Conservation (phyloP, 1,140 invertebrate genomes). For the Steinernema khuongi region DNA sequence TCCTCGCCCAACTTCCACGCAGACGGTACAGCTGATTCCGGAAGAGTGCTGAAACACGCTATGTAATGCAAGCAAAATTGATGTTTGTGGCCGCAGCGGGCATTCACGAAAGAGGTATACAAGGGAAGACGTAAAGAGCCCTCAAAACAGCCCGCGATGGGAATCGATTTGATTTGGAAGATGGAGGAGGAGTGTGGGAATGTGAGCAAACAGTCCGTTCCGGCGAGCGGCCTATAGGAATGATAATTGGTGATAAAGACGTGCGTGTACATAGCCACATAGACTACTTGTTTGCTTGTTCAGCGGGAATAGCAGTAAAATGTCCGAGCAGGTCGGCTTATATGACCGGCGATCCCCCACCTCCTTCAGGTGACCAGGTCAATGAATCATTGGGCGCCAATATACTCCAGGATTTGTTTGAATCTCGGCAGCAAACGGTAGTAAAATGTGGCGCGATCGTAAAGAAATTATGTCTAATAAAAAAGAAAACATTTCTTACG, state of each 20-base stretch:
- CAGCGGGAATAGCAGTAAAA: not conserved
- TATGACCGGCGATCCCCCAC: not conserved
- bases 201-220: not conserved
- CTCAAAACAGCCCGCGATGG: not conserved
- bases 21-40: slow-evolving; percentile 45
- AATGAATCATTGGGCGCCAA: not conserved
- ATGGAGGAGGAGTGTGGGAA: not conserved
- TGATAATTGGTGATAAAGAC: not conserved
- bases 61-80: not conserved
- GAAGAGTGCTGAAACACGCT: slow-evolving; percentile 49
- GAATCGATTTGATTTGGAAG: not conserved
- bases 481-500: too few relatives aligned
- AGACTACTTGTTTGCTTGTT: not conserved
- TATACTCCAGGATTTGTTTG: not conserved
- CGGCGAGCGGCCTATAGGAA: not conserved
- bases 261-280: not conserved
- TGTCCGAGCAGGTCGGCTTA: not conserved
- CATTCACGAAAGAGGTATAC: not conserved
- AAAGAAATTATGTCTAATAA: too few relatives aligned
- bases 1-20: slow-evolving; percentile 50
- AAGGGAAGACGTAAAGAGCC: not conserved
- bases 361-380: not conserved
- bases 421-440: too few relatives aligned
- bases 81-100: not conserved
- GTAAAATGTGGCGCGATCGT: too few relatives aligned